phyloP scores from a whole-genome alignment of 2,888 invertebrate genomes.

The Abrostola tripartita region DNA sequence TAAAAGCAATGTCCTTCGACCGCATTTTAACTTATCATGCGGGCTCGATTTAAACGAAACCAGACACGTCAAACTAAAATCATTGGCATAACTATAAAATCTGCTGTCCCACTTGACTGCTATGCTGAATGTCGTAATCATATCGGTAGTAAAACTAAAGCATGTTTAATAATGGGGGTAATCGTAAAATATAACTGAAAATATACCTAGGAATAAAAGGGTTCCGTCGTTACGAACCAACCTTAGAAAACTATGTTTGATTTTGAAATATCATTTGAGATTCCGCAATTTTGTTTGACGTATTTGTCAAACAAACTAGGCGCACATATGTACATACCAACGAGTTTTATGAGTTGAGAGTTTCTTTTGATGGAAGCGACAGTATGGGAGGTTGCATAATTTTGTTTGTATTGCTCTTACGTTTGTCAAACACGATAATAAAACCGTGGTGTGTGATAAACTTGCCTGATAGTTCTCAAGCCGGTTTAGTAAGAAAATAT shows the following conservation, averaged over 20 bases:
- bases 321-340: no score
- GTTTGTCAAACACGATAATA: not conserved
- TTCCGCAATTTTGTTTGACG: not conserved
- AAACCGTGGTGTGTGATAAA: not conserved
- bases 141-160: constrained; percentile 30
- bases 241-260: constrained; percentile 4
- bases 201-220: constrained; percentile 24
- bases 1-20: constrained; percentile 48
- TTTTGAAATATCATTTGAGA: not conserved
- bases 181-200: constrained; percentile 36
- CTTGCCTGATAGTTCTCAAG: not conserved
- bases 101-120: constrained; percentile 43
- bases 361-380: not conserved
- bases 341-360: not conserved
- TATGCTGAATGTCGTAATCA: constrained; percentile 40
- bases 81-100: constrained; percentile 51
- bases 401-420: not conserved
- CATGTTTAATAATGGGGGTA: constrained; percentile 39
- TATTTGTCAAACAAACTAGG: constrained; percentile 1
- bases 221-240: constrained; percentile 16
- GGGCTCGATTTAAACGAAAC: constrained; percentile 36
- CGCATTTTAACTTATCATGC: constrained; percentile 52
- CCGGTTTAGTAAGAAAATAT: not conserved
- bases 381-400: not conserved
- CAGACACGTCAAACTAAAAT: constrained; percentile 44